Evolutionary conservation across 2,113 vertebrate genomes (phyloP), one percentile per base, ranked within the genome.

Genomic region (Mirounga angustirostris): DNA sequence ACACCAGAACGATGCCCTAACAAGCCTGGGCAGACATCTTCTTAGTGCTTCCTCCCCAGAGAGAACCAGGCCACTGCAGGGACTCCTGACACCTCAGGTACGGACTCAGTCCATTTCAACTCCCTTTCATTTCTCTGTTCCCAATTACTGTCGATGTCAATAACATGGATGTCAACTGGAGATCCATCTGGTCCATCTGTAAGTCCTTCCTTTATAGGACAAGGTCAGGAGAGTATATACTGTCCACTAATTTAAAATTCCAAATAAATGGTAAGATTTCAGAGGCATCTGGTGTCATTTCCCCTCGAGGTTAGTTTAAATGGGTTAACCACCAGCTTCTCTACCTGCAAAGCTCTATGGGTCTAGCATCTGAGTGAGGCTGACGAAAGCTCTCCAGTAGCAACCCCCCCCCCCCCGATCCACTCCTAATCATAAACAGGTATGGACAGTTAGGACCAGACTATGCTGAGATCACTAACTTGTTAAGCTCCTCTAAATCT

Each of bases 231-330:
- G 33, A 63, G 11, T 15, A 24, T 1, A 56, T 26, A 19, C 0
- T 14, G 7, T 67, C 33, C 40, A 40, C 73, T 78, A 33, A 13
- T 73, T 88, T 96, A 96, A 78, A 91, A 73, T 81, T 87, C 65
- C 82, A 94, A 90, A 79, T 73, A 93, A 73, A 73, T 10, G 22
- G 85, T 63, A 40, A 50, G 36, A 87, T 82, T 86, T 93, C 87
- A 71, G 43, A 86, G 67, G 87, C 19, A 0, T 3, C 56, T 92
- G 61, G 19, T 46, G 74, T 33, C 80, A 73, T 88, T 63, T 79
- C 85, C 78, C 81, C 88, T 78, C 54, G 59, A 86, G 91, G 73
- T 82, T 76, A 89, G 93, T 54, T 89, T 93, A 97, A 63, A 46
- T 1, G 18, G 30, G 30, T 40, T 21, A 59, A 61, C 69, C n/a